Evolutionary conservation across 2,113 vertebrate species (phyloP).

Genomic region (Morphnarchus princeps): DNA sequence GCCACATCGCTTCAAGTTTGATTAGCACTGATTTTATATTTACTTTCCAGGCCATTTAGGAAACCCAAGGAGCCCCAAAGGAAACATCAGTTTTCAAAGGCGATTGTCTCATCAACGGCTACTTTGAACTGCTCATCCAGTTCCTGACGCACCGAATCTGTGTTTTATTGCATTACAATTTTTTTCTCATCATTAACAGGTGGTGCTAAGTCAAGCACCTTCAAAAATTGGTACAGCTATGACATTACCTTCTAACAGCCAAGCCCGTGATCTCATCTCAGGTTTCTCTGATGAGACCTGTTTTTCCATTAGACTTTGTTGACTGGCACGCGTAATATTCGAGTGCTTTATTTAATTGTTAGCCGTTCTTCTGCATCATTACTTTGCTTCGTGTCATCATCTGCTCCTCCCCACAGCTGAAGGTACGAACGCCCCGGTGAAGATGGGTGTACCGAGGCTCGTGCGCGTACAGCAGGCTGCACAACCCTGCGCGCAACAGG

Average conservation of each 20-base stretch:
- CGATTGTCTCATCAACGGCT: background rate
- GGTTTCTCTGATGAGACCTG: background rate
- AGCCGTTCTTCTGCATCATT: background rate
- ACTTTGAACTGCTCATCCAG: background rate
- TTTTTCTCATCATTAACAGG: background rate
- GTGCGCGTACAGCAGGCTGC: background rate
- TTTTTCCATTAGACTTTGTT: background rate
- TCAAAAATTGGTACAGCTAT: background rate
- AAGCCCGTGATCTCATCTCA: background rate
- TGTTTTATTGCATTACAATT: background rate
- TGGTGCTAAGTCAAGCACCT: background rate
- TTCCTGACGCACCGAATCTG: background rate
- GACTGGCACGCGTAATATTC: background rate
- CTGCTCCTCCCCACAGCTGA: background rate
- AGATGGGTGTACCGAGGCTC: background rate
- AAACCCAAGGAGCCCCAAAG: background rate
- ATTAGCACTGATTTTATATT: background rate
- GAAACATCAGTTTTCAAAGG: background rate
- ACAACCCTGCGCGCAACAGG: background rate
- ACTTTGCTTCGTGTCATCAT: background rate
- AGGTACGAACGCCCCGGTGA: background rate
- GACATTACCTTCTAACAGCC: background rate
- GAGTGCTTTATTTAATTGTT: background rate
- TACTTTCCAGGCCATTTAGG: background rate
- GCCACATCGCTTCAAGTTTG: background rate